Percentiles rank a stretch among this genome's conserved stretches.
phyloP scores from a whole-genome alignment of 2,888 invertebrate genomes.

The Cheilosia variabilis region DNA sequence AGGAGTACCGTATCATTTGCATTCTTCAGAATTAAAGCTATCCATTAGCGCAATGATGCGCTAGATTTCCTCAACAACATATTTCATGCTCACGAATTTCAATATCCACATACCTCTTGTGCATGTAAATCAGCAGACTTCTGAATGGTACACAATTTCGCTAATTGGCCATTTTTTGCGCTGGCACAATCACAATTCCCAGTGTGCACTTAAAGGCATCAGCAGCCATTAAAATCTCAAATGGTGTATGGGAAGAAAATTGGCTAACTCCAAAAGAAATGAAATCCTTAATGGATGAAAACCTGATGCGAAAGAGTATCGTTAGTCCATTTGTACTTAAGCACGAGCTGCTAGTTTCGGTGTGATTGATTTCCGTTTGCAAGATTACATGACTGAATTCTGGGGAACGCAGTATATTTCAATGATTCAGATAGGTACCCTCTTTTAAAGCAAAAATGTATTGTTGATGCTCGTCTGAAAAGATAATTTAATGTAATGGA shows the following conservation, averaged over 20 bases:
- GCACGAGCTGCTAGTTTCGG: constrained; percentile 66
- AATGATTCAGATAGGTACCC: constrained; percentile 35
- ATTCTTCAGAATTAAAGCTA: constrained; percentile 55
- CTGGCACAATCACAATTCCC: constrained; percentile 68
- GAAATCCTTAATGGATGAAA: constrained; percentile 71
- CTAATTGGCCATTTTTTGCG: constrained; percentile 81
- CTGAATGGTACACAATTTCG: constrained; percentile 83
- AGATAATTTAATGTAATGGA: constrained; percentile 71
- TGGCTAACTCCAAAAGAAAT: constrained; percentile 72
- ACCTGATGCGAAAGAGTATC: constrained; percentile 64
- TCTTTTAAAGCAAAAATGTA: constrained; percentile 31
- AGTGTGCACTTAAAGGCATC: constrained; percentile 72
- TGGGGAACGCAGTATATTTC: constrained; percentile 54
- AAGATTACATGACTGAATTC: constrained; percentile 5
- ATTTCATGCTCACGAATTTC: constrained; percentile 55
- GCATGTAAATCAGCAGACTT: constrained; percentile 55
- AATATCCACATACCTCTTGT: constrained; percentile 34
- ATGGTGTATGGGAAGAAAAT: constrained; percentile 69
- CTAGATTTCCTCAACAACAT: constrained; percentile 57
- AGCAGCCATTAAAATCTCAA: constrained; percentile 73
- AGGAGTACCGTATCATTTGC: constrained; percentile 37
- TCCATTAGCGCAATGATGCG: constrained; percentile 71
- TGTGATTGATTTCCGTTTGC: constrained; percentile 72
- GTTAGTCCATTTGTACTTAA: constrained; percentile 71
- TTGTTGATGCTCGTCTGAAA: constrained; percentile 65